Evolutionary conservation across 1,140 invertebrate species (phyloP).

Genomic region (Portunus trituberculatus): DNA sequence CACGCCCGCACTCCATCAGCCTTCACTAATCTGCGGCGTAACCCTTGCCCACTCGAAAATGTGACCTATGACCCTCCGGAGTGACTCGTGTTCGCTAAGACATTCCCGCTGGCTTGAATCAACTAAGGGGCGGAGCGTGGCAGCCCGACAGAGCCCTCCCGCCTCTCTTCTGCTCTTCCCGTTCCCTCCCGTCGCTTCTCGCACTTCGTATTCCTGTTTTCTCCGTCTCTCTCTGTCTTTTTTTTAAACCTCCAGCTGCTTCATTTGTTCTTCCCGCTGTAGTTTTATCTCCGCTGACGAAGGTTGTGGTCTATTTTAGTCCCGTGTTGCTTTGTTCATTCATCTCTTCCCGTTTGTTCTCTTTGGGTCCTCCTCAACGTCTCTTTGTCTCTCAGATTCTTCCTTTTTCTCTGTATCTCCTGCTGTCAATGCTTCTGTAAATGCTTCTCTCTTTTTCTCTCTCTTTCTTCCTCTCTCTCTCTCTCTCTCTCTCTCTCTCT

Average conservation of each 20-base stretch:
- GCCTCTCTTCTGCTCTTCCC: not conserved
- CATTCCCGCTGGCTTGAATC: constrained; percentile 1
- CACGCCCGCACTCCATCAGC: not conserved
- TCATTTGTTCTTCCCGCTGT: not conserved
- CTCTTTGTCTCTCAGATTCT: not conserved
- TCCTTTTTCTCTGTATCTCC: not conserved
- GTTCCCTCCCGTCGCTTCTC: not conserved
- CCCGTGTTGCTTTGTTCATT: not conserved
- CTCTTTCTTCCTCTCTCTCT: not conserved
- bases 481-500: not conserved
- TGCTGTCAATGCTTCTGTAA: not conserved
- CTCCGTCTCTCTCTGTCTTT: not conserved
- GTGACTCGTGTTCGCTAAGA: not conserved
- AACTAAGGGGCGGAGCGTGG: not conserved
- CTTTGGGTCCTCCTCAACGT: not conserved
- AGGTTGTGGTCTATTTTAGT: not conserved
- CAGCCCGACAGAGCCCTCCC: not conserved
- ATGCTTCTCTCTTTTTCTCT: not conserved
- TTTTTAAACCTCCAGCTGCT: not conserved
- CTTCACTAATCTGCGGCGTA: constrained; percentile 32
- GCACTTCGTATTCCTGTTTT: not conserved
- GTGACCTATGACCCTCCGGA: constrained; percentile 7
- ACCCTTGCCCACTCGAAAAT: not conserved
- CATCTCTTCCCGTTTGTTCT: not conserved
- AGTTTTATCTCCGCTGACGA: not conserved